These are phyloP conservation scores for Chelidonichthys spinosus DNA, from an alignment of 2,797 vertebrate genomes.

Conservation along the genomic window DNA sequence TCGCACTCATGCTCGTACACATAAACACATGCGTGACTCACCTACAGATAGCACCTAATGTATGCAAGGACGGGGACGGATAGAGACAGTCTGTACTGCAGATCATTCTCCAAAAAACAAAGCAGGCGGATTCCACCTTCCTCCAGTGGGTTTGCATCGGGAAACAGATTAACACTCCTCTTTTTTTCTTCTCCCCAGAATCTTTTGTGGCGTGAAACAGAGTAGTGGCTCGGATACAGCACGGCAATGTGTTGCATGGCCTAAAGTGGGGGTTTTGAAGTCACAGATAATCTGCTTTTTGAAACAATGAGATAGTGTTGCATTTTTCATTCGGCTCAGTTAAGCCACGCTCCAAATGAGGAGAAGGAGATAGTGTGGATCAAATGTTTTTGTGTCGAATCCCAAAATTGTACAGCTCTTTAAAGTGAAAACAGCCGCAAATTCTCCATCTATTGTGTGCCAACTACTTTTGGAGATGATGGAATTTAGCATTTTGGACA, in stretches of 20 bases:
- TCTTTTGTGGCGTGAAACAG: conserved; percentile 64
- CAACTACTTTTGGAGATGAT: conserved; percentile 62
- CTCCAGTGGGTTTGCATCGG: conserved; percentile 61
- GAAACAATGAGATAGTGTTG: conserved; percentile 79
- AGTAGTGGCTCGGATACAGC: conserved; percentile 60
- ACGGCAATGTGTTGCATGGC: conserved; percentile 68
- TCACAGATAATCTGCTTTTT: conserved; percentile 81
- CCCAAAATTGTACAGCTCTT: conserved; percentile 65
- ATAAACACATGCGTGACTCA: conserved; percentile 24
- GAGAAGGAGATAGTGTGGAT: conserved; percentile 67
- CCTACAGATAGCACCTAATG: conserved; percentile 18
- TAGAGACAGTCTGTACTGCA: conserved; percentile 27
- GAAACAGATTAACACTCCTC: conserved; percentile 68
- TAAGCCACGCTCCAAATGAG: conserved; percentile 71
- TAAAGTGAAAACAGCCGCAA: conserved; percentile 62
- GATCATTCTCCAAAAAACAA: conserved; percentile 55
- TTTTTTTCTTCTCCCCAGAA: conserved; percentile 33
- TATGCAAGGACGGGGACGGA: conserved; percentile 40
- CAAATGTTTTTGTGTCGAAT: conserved; percentile 65
- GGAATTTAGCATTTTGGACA: conserved; percentile 56
- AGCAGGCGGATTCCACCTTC: conserved; percentile 62
- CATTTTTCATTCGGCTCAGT: conserved; percentile 71
- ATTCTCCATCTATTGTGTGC: conserved; percentile 58
- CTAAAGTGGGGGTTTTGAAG: conserved; percentile 77
- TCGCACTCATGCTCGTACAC: conserved; percentile 11